phyloP scores from a whole-genome alignment of 37 sponge, comb jelly and placozoan genomes.

The Geodia barretti region DNA sequence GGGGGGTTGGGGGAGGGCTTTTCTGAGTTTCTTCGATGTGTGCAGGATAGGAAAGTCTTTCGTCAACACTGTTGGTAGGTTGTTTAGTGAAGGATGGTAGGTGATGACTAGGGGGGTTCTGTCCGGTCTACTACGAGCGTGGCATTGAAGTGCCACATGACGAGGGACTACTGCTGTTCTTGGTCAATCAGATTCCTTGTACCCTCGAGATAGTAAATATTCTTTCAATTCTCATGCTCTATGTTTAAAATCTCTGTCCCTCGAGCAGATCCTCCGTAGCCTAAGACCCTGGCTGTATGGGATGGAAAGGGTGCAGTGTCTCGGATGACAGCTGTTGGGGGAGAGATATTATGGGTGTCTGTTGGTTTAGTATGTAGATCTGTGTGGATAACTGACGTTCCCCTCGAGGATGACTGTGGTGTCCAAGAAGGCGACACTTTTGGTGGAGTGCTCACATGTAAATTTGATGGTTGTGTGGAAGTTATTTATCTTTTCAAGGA shows the following conservation, averaged over 20 bases:
- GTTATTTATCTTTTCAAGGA: not conserved
- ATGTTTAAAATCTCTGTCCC: not conserved
- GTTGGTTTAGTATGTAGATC: conserved; percentile 19
- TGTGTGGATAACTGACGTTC: not conserved
- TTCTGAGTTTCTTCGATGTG: not conserved
- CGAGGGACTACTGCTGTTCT: not conserved
- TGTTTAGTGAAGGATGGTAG: not conserved
- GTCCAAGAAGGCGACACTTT: conserved; percentile 5
- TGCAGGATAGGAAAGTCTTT: conserved; percentile 3
- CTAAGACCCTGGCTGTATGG: conserved; percentile 1
- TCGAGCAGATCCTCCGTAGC: not conserved
- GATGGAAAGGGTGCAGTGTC: not conserved
- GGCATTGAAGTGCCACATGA: not conserved
- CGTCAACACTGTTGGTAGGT: not conserved
- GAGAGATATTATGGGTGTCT: conserved; percentile 15
- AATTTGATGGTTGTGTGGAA: conserved; percentile 53
- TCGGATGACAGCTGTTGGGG: not conserved
- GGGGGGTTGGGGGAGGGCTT: not conserved
- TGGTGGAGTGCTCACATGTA: not conserved
- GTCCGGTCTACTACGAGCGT: not conserved
- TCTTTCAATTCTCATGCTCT: not conserved
- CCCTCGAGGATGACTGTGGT: conserved; percentile 14
- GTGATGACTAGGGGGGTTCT: not conserved
- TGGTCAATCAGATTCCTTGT: not conserved
- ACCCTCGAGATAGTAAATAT: not conserved